phyloP scores from a whole-genome alignment of 2,113 vertebrate genomes.

The Myiozetetes cayanensis region DNA sequence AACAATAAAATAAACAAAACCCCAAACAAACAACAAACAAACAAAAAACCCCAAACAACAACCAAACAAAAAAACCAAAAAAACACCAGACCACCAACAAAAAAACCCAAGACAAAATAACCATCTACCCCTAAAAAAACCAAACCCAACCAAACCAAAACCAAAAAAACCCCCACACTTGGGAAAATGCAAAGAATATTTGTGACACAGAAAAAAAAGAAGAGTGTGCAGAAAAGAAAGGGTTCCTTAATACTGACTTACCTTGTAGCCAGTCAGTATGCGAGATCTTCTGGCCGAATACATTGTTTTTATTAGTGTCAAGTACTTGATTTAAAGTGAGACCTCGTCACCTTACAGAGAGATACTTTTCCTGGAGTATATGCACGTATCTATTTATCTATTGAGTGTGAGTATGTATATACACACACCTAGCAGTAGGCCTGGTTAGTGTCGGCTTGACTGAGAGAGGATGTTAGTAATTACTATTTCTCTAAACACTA shows the following conservation, averaged over 20 bases:
- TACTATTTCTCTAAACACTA: conserved; percentile 63
- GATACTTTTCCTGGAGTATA: conserved; percentile 44
- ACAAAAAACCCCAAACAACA: neutral
- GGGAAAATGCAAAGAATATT: neutral
- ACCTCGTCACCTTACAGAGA: conserved; percentile 20
- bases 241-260: neutral
- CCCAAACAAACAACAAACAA: no score
- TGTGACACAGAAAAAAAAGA: neutral
- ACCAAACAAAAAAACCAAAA: neutral
- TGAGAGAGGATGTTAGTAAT: conserved; percentile 65
- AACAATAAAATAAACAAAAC: neutral
- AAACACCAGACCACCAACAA: neutral
- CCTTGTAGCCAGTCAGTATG: neutral
- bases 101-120: neutral
- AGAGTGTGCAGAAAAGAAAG: neutral
- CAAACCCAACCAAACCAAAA: neutral
- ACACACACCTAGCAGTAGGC: conserved; percentile 57
- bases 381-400: conserved; percentile 47
- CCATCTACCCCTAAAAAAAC: neutral
- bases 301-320: conserved; percentile 64
- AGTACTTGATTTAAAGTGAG: conserved; percentile 58
- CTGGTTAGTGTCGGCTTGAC: conserved; percentile 61
- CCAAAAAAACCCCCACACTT: neutral
- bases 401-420: conserved; percentile 46
- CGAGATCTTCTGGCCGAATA: neutral